Base-by-base conservation (phyloP, 1,140 invertebrate genomes). In the Conopomorpha cramerella region DNA sequence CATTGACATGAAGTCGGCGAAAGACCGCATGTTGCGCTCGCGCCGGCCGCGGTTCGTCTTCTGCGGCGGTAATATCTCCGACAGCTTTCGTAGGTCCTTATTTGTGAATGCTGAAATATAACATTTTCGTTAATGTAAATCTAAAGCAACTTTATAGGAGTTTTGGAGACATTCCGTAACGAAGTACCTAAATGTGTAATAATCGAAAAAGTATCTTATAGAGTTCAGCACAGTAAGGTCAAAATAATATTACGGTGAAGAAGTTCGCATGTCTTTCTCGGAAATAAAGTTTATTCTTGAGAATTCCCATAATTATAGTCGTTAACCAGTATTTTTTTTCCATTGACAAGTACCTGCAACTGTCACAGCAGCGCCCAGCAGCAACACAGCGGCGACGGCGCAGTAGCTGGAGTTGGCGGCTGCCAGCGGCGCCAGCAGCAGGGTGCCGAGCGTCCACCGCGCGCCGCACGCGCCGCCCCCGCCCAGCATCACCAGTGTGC, bases 1-100 rank as follows among this genome's bases (percentile, higher is more conserved):
- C 46, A 81, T 77, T 23, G 77, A 71, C 54, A 84, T 65, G 46
- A 85, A 86, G 36, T 73, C 67, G 8, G 57, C 58, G 14, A 77
- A 72, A 0, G 71, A 77, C 1, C 63, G 50, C 2, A 73, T 16
- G 34, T 77, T 66, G 32, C 67, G 46, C 31, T 73, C 68, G 3
- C 74, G 54, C 11, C 63, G 51, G 1, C 68, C 73, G 43, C 71
- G 45, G 8, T 51, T 40, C n/a, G 65, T 73, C 51, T 62, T 73
- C 10, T 51, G 34, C 1, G 60, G 61, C 10, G 74, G 70, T 6
- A 76, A 45, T 8, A 73, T 53, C 32, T 76, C 61, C 6, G 55
- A 51, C 11, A 73, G 30, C 35, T 64, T 71, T 19, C 62, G 61
- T 19, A 76, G 48, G 33, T 71, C 68, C 40, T 61, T 64, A 19